Evolutionary conservation across 2,797 vertebrate genomes (phyloP).

Genomic region (Aldrovandia affinis): DNA sequence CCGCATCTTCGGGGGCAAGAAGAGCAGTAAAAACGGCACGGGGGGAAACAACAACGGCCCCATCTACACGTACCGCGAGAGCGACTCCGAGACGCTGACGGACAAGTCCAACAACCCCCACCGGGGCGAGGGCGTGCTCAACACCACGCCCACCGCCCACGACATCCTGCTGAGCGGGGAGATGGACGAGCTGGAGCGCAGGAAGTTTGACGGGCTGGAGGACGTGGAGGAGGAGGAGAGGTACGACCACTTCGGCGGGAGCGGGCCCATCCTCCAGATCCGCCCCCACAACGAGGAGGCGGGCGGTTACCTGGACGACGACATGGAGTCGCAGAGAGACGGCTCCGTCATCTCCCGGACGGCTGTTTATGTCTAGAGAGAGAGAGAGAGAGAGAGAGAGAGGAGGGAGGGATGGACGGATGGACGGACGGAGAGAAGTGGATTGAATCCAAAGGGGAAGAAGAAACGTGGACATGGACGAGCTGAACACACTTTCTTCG

Average conservation of each 20-base stretch:
- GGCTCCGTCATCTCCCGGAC: constrained; percentile 91
- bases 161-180: constrained; percentile 76
- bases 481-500: constrained; percentile 5
- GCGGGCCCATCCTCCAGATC: constrained; percentile 80
- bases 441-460: constrained; percentile 56
- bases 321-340: constrained; percentile 91
- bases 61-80: constrained; percentile 74
- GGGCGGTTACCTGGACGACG: constrained; percentile 74
- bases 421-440: constrained; percentile 48
- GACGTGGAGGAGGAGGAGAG: constrained; percentile 74
- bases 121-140: constrained; percentile 59
- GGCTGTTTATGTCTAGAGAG: constrained; percentile 84
- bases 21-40: constrained; percentile 73
- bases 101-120: constrained; percentile 73
- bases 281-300: constrained; percentile 66
- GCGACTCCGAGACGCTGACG: constrained; percentile 67
- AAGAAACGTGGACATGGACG: constrained; percentile 32
- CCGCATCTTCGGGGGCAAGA: constrained; percentile 81
- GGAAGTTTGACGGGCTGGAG: constrained; percentile 80
- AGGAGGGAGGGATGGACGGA: constrained; percentile 40
- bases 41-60: constrained; percentile 74
- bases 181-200: constrained; percentile 74
- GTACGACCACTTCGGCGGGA: constrained; percentile 74
- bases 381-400: constrained; percentile 24
- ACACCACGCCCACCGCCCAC: constrained; percentile 70